Evolutionary conservation across 1,140 invertebrate genomes (phyloP), one percentile per base, ranked within the genome.

Genomic region (Drosophila ohnishii): DNA sequence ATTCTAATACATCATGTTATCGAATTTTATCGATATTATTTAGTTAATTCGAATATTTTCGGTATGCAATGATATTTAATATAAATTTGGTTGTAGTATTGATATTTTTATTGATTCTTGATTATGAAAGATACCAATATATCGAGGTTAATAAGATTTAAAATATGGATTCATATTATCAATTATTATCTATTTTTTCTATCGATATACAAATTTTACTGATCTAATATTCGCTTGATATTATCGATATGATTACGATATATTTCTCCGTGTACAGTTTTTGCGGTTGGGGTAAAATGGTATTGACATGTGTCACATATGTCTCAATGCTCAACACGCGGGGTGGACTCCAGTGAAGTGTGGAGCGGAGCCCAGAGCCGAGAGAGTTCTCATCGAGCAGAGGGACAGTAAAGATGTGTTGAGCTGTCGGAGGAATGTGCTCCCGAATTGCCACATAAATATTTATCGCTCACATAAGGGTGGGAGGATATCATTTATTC

Each of bases 391-490:
- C 13, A 40, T 30, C n/a, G 22, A 48, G 37, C 16, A 8, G 19
- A 8, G 19, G 42, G 32, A 19, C 28, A 39, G 48, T 39, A 55
- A 66, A 66, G 55, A 55, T 58, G 30, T 59, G 40, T 59, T 53
- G 65, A 47, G 56, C 37, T 58, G 42, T 56, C 57, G 74, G 28
- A 34, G 47, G 61, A 77, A 73, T 81, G 79, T 78, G 62, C 80
- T 64, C 56, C 58, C 66, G 57, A 78, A 82, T 78, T 74, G 80
- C 75, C 60, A 51, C 80, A 83, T 78, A 82, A 82, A 82, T 82
- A 82, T 82, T 83, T 78, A 82, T 81, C 74, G 58, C 57, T 19
- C 57, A 40, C 30, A 37, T 62, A 14, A 48, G 51, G 57, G 22
- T 13, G n/a, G 35, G 40, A 39, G 22, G 67, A 47, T 69, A 72